Evolutionary conservation across 1,140 invertebrate genomes (phyloP).

Genomic region (Goniozus legneri): DNA sequence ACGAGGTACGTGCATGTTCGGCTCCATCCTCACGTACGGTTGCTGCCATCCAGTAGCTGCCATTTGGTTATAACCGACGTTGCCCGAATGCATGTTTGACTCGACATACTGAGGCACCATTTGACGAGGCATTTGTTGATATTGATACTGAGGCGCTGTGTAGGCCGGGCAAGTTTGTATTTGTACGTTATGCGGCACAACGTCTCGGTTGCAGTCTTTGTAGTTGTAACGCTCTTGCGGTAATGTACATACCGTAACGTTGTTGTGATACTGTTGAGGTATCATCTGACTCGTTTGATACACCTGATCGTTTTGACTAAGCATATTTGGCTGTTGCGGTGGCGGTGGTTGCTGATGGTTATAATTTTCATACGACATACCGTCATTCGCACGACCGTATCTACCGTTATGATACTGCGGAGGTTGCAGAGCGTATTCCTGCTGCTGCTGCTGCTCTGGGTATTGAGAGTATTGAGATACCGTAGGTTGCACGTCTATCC

Average conservation of each 20-base stretch:
- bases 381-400: too few relatives aligned
- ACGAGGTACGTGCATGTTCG: too few relatives aligned
- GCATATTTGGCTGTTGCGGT: conserved; percentile 15
- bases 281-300: conserved; percentile 23
- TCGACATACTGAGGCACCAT: conserved; percentile 36
- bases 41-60: too few relatives aligned
- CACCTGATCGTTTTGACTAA: conserved; percentile 30
- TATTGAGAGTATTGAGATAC: conserved; percentile 34
- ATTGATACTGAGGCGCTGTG: conserved; percentile 34
- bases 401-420: conserved; percentile 28
- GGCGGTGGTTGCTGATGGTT: conserved; percentile 12
- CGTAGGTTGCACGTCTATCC: conserved; percentile 39
- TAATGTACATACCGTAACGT: conserved; percentile 14
- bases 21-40: too few relatives aligned
- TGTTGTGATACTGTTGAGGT: conserved; percentile 21
- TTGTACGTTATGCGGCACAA: conserved; percentile 16
- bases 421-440: conserved; percentile 20
- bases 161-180: conserved; percentile 35
- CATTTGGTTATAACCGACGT: too few relatives aligned
- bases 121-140: conserved; percentile 33
- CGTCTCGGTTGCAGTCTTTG: conserved; percentile 22
- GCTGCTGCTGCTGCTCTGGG: conserved; percentile 20
- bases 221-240: conserved; percentile 22
- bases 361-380: conserved; percentile 21
- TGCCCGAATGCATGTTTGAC: too few relatives aligned